Evolutionary conservation across 2,113 vertebrate genomes (phyloP).

Genomic region (Hemiscyllium ocellatum): DNA sequence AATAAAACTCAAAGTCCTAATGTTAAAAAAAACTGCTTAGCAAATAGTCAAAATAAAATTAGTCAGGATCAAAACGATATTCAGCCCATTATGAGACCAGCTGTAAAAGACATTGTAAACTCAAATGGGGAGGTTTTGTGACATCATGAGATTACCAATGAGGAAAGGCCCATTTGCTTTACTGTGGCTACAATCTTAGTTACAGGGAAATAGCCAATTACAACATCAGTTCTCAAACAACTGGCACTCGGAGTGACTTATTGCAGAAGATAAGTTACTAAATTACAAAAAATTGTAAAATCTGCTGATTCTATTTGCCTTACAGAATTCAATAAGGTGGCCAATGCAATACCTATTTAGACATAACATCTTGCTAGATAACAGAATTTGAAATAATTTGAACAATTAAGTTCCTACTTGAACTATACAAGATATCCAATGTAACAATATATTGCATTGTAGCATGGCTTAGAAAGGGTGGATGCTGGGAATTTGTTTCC

Average conservation of each 20-base stretch:
- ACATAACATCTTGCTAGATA: background rate
- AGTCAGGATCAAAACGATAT: conserved; percentile 34
- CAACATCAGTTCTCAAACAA: conserved; percentile 19
- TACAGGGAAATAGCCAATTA: conserved; percentile 32
- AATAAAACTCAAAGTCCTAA: conserved; percentile 28
- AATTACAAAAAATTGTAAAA: conserved; percentile 26
- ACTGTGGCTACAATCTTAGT: conserved; percentile 24
- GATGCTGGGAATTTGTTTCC: too few relatives aligned
- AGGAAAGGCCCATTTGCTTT: conserved; percentile 29
- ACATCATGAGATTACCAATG: conserved; percentile 9
- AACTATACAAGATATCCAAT: background rate
- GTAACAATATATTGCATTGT: background rate
- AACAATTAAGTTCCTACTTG: background rate
- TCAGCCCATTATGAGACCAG: conserved; percentile 27
- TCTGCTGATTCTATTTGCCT: conserved; percentile 14
- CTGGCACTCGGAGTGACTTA: background rate
- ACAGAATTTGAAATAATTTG: conserved; percentile 2
- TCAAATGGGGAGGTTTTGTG: conserved; percentile 27
- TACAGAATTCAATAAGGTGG: background rate
- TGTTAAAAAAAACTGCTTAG: conserved; percentile 60
- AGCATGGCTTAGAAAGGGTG: too few relatives aligned
- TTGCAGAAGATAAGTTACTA: conserved; percentile 13
- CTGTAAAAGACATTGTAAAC: conserved; percentile 12
- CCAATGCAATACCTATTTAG: conserved; percentile 9
- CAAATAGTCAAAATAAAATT: conserved; percentile 78